These are phyloP conservation scores for Pseudococcus longispinus DNA, from an alignment of 2,888 invertebrate genomes.

Conservation along the genomic window DNA sequence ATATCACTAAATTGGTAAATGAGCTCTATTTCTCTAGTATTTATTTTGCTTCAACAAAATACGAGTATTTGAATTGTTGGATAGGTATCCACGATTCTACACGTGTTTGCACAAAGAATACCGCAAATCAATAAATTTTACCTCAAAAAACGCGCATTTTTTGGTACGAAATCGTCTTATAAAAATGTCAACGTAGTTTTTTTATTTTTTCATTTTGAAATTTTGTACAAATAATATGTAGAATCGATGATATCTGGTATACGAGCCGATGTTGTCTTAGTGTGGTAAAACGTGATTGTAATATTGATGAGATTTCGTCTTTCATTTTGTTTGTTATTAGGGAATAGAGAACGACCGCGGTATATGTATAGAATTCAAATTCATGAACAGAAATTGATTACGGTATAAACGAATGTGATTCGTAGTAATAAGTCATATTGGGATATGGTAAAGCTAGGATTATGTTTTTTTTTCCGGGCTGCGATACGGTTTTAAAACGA, in stretches of 20 bases:
- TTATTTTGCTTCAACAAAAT: too few species aligned
- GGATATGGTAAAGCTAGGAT: constrained; percentile 17
- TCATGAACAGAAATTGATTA: constrained; percentile 40
- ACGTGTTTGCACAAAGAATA: not conserved
- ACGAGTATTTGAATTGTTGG: too few species aligned
- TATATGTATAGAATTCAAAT: constrained; percentile 32
- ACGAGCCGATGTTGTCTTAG: constrained; percentile 19
- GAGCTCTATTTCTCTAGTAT: too few species aligned
- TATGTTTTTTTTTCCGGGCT: not conserved
- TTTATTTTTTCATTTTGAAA: not conserved
- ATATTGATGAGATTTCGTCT: constrained; percentile 15
- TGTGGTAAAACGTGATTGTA: constrained; percentile 18
- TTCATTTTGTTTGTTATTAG: constrained; percentile 41
- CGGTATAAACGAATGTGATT: constrained; percentile 33
- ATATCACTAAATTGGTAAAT: too few species aligned
- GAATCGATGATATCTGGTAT: not conserved
- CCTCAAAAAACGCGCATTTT: not conserved
- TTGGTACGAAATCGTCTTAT: not conserved
- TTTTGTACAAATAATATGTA: not conserved
- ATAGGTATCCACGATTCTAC: too few species aligned
- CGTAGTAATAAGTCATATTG: constrained; percentile 26
- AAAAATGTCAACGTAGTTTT: constrained; percentile 8
- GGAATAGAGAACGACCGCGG: not conserved
- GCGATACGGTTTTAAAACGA: constrained; percentile 6
- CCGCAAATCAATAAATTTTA: not conserved